A percentile compares a stretch with the other conserved stretches of the same genome.
Conservation (phyloP, 2,888 invertebrate genomes). For the Dyspetes luteomarginatus region DNA sequence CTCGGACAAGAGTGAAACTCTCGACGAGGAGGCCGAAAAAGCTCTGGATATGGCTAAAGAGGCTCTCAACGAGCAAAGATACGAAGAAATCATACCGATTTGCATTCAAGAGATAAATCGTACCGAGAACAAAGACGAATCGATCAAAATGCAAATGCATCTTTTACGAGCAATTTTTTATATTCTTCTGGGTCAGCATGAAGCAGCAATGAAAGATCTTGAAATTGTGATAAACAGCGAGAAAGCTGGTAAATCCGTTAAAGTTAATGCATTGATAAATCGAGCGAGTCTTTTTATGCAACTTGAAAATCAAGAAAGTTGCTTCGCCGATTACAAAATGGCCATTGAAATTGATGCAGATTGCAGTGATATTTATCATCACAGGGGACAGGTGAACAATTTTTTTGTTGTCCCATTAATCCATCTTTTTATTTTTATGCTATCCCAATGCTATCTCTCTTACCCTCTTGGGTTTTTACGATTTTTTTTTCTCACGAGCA, state of each 20-base stretch:
- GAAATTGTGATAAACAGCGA: constrained; percentile 88
- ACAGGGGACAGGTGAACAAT: constrained; percentile 89
- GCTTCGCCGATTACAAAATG: constrained; percentile 90
- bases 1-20: constrained; percentile 81
- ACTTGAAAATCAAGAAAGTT: constrained; percentile 89
- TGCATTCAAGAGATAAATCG: constrained; percentile 92
- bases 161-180: constrained; percentile 94
- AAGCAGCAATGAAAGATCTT: constrained; percentile 89
- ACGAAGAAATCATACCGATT: constrained; percentile 90
- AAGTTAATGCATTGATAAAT: constrained; percentile 94
- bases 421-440: too few species aligned
- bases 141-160: constrained; percentile 86
- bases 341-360: constrained; percentile 91
- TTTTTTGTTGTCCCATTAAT: background rate
- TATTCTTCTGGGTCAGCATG: constrained; percentile 90
- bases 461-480: too few species aligned
- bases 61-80: constrained; percentile 89
- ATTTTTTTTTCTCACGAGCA: too few species aligned
- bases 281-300: constrained; percentile 94
- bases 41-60: constrained; percentile 90
- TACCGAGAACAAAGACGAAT: constrained; percentile 84
- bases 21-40: constrained; percentile 78
- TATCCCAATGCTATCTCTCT: too few species aligned
- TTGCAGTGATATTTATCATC: constrained; percentile 96
- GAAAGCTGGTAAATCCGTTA: constrained; percentile 86